Base-by-base conservation (phyloP, 2,888 invertebrate species). In the Cephus runcator region DNA sequence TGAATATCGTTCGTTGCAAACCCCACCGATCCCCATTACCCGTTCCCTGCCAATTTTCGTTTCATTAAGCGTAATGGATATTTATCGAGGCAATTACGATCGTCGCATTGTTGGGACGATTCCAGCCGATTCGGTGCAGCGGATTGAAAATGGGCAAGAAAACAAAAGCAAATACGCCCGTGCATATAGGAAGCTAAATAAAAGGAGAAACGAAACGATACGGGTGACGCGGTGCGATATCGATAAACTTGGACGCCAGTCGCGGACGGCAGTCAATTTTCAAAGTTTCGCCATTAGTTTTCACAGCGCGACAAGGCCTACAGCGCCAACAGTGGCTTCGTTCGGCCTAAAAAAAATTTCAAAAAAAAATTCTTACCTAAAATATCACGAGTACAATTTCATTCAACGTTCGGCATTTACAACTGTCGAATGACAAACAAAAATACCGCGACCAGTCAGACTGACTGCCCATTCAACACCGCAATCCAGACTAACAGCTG, bases 51-150 rank as follows among this genome's bases (percentile, higher is more conserved):
- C 12, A 31, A 33, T 71, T 12, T 23, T 34, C 71, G 71, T 71
- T 71, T 71, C 71, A 71, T 71, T 71, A 71, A 71, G 71, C 71
- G 31, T 71, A 71, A 71, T 71, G 71, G 71, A 71, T 71, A 71
- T 71, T 71, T 34, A 71, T 33, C 9, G 71, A 31, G 12, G 31
- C 71, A 34, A 71, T 34, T 33, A 33, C 33, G 34, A 71, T 31
- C 33, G 71, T 71, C 23, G 56, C 23, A 23, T 23, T 15, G 56
- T 56, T 3, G 56, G 23, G 56, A 56, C 56, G 23, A 56, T 56
- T 56, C 23, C 56, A 56, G 56, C 23, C 56, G 23, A 23, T 56
- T 56, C 56, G 56, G 23, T 23, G 9, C 0, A 23, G 56, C 23
- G 15, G 9, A 56, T 56, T 56, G 56, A 56, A 56, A 56, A 23